Percentiles rank a stretch among this genome's conserved stretches.
These are phyloP conservation scores for Drosophila sechellia DNA, from an alignment of 1,140 invertebrate species.

Conservation along the genomic window DNA sequence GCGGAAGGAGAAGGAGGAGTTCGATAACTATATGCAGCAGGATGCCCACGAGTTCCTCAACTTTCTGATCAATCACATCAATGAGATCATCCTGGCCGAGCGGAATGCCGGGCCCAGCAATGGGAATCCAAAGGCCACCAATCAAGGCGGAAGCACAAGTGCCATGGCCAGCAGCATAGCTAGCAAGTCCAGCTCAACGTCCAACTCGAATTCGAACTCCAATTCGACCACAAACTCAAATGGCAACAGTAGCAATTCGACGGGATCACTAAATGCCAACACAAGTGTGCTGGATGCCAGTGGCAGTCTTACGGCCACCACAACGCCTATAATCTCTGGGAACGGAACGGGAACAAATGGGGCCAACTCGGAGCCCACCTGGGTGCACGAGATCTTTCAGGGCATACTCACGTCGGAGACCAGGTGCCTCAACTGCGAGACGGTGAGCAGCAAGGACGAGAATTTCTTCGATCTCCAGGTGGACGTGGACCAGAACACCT, in stretches of 20 bases:
- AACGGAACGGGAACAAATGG: constrained; percentile 52
- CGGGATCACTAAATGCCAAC: constrained; percentile 70
- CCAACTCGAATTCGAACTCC: constrained; percentile 81
- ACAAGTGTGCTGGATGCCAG: constrained; percentile 64
- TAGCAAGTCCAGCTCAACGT: constrained; percentile 67
- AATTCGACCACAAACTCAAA: constrained; percentile 76
- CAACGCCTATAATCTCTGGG: constrained; percentile 49
- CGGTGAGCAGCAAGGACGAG: constrained; percentile 99
- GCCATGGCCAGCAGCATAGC: constrained; percentile 60
- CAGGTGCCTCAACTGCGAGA: constrained; percentile 99
- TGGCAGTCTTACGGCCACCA: constrained; percentile 60
- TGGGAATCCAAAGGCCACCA: constrained; percentile 14
- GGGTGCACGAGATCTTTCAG: constrained; percentile 99
- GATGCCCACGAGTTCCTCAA: constrained; percentile 99
- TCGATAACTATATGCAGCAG: constrained; percentile 99
- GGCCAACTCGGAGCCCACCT: constrained; percentile 94
- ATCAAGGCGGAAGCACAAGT: constrained; percentile 8
- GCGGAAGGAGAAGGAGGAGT: constrained; percentile 99
- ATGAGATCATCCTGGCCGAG: constrained; percentile 96
- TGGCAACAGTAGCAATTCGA: constrained; percentile 85
- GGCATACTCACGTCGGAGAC: constrained; percentile 99
- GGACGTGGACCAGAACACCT: constrained; percentile 99
- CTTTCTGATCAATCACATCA: constrained; percentile 98
- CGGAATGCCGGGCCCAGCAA: constrained; percentile 88
- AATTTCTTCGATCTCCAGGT: constrained; percentile 99